phyloP scores from a whole-genome alignment of 2,113 vertebrate genomes.

The Penelope pileata region DNA sequence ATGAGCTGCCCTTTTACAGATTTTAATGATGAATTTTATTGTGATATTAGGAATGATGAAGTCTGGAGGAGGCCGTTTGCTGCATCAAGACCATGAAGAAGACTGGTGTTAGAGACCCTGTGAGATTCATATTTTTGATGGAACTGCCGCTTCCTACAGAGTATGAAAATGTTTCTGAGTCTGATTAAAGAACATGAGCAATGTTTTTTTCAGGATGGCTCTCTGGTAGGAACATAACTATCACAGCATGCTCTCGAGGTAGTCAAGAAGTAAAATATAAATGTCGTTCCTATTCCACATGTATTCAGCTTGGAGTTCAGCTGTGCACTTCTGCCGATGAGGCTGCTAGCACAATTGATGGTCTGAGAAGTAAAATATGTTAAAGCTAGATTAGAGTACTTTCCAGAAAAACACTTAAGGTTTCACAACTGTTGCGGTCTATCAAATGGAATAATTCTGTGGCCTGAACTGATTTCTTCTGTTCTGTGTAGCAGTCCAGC shows the following conservation, averaged over 20 bases:
- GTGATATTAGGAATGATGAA: not conserved
- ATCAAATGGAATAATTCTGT: not conserved
- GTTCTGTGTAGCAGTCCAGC: not conserved
- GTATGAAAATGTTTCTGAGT: conserved; percentile 48
- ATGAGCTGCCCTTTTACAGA: not conserved
- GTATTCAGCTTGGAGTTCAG: conserved; percentile 37
- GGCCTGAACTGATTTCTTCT: not conserved
- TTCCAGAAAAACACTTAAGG: not conserved
- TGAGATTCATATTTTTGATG: conserved; percentile 41
- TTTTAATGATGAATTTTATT: not conserved
- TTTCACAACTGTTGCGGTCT: not conserved
- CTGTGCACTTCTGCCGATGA: not conserved
- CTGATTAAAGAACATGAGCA: conserved; percentile 41
- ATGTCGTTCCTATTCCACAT: conserved; percentile 14
- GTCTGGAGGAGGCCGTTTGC: not conserved
- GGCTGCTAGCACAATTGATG: not conserved
- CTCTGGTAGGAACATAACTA: conserved; percentile 8
- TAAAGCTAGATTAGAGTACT: not conserved
- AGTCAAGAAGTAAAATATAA: conserved; percentile 43
- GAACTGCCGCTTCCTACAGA: not conserved
- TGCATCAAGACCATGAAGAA: not conserved
- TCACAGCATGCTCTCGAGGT: not conserved
- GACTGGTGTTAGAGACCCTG: not conserved
- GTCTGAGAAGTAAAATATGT: conserved; percentile 16
- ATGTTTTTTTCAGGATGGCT: conserved; percentile 4